Evolutionary conservation across 1,140 invertebrate species (phyloP).

Genomic region (Meloidogyne floridensis): DNA sequence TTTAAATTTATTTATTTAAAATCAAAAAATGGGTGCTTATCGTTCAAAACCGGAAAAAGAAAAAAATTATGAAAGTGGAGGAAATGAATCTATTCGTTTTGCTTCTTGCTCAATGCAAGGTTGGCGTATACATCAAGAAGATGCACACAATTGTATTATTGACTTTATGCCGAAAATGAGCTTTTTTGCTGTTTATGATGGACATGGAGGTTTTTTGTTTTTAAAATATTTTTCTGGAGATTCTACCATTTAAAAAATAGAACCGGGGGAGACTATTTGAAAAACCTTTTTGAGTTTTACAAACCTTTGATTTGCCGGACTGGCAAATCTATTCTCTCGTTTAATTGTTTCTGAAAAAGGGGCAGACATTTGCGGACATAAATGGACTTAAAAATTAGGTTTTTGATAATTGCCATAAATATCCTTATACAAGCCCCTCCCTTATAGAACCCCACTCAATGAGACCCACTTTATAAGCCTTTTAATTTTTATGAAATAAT

Average conservation of each 20-base stretch:
- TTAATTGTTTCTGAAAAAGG: too few relatives aligned
- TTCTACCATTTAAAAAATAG: neutral
- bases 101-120: slow-evolving; percentile 30
- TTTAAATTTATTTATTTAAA: neutral
- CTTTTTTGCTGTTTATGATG: slow-evolving; percentile 35
- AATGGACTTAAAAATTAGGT: too few relatives aligned
- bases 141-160: slow-evolving; percentile 31
- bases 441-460: too few relatives aligned
- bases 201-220: slow-evolving; percentile 27
- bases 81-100: slow-evolving; percentile 19
- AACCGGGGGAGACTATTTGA: too few relatives aligned
- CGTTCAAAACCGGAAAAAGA: slow-evolving; percentile 25
- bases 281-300: too few relatives aligned
- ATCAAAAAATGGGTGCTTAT: slow-evolving; percentile 12
- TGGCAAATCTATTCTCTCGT: too few relatives aligned
- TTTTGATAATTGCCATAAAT: too few relatives aligned
- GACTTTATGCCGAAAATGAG: slow-evolving; percentile 9
- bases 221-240: neutral
- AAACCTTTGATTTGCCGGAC: too few relatives aligned
- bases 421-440: too few relatives aligned
- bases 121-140: slow-evolving; percentile 31
- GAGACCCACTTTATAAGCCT: too few relatives aligned
- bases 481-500: too few relatives aligned
- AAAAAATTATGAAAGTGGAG: slow-evolving; percentile 22
- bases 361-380: too few relatives aligned